A percentile compares a stretch with the other conserved stretches of the same genome.
Conservation (phyloP, 1,140 invertebrate species). For the Calycopis cecrops region DNA sequence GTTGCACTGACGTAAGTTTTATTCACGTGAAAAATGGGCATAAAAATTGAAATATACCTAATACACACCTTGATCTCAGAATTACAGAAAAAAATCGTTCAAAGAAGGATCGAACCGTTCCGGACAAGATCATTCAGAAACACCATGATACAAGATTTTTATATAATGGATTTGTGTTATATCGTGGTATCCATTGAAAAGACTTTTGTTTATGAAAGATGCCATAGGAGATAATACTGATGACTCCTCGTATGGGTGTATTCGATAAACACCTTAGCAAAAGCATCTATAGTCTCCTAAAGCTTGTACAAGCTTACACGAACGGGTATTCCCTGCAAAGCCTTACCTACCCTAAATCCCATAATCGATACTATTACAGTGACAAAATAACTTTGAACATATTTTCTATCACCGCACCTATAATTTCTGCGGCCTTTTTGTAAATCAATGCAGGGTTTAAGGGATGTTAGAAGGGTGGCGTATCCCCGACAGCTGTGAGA, state of each 20-base stretch:
- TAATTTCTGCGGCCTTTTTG: slow-evolving; percentile 44
- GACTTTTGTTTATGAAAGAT: no score
- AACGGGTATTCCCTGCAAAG: neutral
- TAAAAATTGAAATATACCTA: no score
- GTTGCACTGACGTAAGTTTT: no score
- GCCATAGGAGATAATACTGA: no score
- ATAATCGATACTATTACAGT: slow-evolving; percentile 28
- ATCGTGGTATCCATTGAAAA: no score
- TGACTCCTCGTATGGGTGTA: neutral
- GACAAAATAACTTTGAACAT: slow-evolving; percentile 36
- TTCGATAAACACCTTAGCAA: slow-evolving; percentile 2
- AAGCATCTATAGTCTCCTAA: neutral
- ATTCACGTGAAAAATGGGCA: no score
- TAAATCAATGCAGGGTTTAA: slow-evolving; percentile 56
- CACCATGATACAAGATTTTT: no score
- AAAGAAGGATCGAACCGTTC: no score
- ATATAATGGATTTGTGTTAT: no score
- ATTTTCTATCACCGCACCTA: slow-evolving; percentile 42
- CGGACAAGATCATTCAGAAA: no score
- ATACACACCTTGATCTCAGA: no score
- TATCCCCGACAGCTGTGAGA: slow-evolving; percentile 48
- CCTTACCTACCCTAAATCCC: slow-evolving; percentile 13
- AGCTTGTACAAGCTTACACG: neutral
- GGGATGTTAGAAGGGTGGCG: slow-evolving; percentile 51
- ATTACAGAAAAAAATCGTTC: no score